Conservation (phyloP, 2,888 invertebrate species). For the Erpobdella octoculata region DNA sequence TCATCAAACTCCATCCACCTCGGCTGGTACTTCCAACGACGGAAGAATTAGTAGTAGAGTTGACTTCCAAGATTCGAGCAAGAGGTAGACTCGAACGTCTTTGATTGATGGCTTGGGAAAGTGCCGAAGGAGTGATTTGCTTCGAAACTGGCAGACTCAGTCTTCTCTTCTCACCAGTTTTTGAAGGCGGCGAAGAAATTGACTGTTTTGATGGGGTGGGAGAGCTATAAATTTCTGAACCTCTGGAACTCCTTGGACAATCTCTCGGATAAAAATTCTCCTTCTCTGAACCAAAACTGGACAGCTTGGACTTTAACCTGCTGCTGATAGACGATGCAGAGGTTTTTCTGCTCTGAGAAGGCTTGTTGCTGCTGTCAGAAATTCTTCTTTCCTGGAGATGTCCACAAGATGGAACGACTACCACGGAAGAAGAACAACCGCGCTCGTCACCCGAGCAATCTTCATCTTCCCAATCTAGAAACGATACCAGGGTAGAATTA, state of each 20-base stretch:
- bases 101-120: slow-evolving; percentile 3
- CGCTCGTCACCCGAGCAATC: slow-evolving; percentile 8
- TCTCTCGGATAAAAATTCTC: slow-evolving; percentile 4
- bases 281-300: not conserved
- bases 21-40: not conserved
- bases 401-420: no score
- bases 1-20: slow-evolving; percentile 9
- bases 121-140: not conserved
- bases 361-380: not conserved
- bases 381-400: not conserved
- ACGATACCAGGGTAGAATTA: not conserved
- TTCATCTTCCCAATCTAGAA: slow-evolving; percentile 18
- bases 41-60: not conserved
- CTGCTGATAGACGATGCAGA: not conserved
- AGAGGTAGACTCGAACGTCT: slow-evolving; percentile 19
- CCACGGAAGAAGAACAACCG: not conserved
- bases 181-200: not conserved
- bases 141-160: slow-evolving; percentile 12
- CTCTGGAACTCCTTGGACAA: not conserved
- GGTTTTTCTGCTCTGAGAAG: not conserved
- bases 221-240: not conserved
- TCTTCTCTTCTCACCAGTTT: not conserved
- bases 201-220: not conserved
- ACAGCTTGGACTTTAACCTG: not conserved
- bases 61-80: slow-evolving; percentile 19